These are phyloP conservation scores for Spisula solida DNA, from an alignment of 2,888 invertebrate species.

Conservation along the genomic window DNA sequence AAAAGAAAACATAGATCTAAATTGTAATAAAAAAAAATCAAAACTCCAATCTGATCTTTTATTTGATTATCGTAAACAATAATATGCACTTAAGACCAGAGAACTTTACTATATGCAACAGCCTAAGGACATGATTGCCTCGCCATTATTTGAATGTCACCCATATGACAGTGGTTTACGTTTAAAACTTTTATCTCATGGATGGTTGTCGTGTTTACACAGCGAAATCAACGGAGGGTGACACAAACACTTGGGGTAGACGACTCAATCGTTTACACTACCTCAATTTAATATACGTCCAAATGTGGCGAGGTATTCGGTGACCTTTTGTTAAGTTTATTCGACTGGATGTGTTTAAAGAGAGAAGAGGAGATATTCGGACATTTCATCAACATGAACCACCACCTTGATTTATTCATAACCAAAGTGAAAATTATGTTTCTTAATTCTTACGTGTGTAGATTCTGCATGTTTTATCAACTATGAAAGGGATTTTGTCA, in stretches of 20 bases:
- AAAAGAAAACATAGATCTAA: background rate
- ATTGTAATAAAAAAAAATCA: background rate
- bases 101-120: background rate
- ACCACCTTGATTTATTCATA: background rate
- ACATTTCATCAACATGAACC: background rate
- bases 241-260: background rate
- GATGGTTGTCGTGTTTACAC: constrained; percentile 29
- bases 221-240: constrained; percentile 21
- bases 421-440: background rate
- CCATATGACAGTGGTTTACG: constrained; percentile 13
- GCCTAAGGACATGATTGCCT: background rate
- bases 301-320: constrained; percentile 17
- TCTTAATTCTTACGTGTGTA: background rate
- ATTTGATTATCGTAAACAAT: constrained; percentile 16
- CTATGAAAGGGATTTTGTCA: constrained; percentile 2
- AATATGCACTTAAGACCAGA: background rate
- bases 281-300: constrained; percentile 24
- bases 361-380: background rate
- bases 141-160: constrained; percentile 23
- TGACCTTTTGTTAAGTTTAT: constrained; percentile 18
- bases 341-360: background rate
- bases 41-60: constrained; percentile 3
- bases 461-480: background rate
- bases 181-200: constrained; percentile 15
- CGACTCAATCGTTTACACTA: constrained; percentile 25